phyloP scores from a whole-genome alignment of 2,888 invertebrate species.

The Drosophila affinis region DNA sequence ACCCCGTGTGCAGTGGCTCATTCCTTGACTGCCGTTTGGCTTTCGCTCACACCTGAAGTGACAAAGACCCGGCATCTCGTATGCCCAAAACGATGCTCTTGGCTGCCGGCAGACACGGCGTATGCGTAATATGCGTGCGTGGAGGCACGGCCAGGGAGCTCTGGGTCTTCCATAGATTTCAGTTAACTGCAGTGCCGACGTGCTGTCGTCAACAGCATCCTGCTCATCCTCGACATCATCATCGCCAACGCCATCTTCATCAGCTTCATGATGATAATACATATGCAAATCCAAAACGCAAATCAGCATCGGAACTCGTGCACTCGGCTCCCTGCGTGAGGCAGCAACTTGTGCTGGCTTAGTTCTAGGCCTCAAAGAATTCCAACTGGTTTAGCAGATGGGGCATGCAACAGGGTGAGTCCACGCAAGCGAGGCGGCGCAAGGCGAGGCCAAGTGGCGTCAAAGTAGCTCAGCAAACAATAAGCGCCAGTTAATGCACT shows the following conservation, averaged over 20 bases:
- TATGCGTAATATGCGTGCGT: conserved; percentile 50
- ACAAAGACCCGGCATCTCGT: conserved; percentile 42
- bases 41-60: conserved; percentile 44
- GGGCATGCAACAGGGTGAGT: conserved; percentile 33
- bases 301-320: conserved; percentile 61
- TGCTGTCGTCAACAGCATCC: conserved; percentile 55
- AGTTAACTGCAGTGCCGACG: conserved; percentile 56
- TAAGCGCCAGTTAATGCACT: conserved; percentile 44
- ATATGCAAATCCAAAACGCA: conserved; percentile 67
- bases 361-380: conserved; percentile 15
- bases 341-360: conserved; percentile 1
- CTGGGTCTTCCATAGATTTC: conserved; percentile 61
- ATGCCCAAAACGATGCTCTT: conserved; percentile 38
- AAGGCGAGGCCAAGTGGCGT: conserved; percentile 28
- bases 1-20: neutral
- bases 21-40: conserved; percentile 25
- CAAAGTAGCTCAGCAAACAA: conserved; percentile 47
- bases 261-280: conserved; percentile 67
- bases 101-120: conserved; percentile 53
- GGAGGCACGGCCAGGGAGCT: conserved; percentile 34
- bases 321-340: conserved; percentile 6
- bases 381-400: conserved; percentile 39
- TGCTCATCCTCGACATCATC: conserved; percentile 23
- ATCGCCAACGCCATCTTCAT: conserved; percentile 38
- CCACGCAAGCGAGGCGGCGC: conserved; percentile 8